Conservation (phyloP, 2,113 vertebrate genomes). For the Dicentrarchus labrax region DNA sequence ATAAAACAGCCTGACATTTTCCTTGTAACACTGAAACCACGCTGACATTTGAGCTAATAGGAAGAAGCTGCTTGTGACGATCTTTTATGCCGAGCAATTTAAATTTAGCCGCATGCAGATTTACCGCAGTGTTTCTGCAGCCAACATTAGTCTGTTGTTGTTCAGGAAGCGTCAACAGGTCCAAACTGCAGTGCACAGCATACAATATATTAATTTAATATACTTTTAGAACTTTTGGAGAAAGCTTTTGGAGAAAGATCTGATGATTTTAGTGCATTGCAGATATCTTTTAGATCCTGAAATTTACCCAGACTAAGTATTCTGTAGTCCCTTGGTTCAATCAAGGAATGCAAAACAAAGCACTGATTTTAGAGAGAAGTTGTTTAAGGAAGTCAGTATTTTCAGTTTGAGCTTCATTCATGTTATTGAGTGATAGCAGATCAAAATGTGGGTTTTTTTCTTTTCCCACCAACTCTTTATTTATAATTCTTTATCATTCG, state of each 20-base stretch:
- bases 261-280: neutral
- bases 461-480: constrained; percentile 25
- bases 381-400: constrained; percentile 8
- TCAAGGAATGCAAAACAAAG: no score
- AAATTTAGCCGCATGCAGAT: neutral
- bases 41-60: constrained; percentile 9
- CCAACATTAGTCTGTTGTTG: no score
- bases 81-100: neutral
- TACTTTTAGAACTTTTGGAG: no score
- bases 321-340: no score
- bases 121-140: neutral
- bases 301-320: neutral
- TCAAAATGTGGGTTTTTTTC: constrained; percentile 7
- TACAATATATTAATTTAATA: neutral
- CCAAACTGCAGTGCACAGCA: neutral
- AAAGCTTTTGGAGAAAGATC: no score
- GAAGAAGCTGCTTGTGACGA: neutral
- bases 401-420: constrained; percentile 16
- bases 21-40: neutral
- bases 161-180: neutral
- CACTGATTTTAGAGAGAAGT: no score
- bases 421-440: constrained; percentile 2
- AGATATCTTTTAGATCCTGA: neutral
- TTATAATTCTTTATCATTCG: constrained; percentile 38
- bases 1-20: constrained; percentile 34